Conservation (phyloP, 2,797 vertebrate genomes). For the Luscinia luscinia region DNA sequence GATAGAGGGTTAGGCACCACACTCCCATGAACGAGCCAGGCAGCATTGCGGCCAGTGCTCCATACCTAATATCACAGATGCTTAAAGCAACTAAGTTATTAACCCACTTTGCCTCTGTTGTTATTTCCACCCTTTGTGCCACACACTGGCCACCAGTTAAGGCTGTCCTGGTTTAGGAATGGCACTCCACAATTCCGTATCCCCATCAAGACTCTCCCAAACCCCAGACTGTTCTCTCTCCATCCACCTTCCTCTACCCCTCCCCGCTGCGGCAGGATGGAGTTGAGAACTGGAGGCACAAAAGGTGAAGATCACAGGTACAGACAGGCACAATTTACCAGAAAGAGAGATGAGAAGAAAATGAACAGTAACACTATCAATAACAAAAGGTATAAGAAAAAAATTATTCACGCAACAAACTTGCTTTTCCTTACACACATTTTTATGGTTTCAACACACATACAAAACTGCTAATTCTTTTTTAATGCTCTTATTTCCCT, state of each 20-base stretch:
- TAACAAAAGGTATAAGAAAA: not conserved
- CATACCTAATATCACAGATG: accelerated
- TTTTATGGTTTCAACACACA: constrained; percentile 9
- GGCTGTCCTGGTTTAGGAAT: not conserved
- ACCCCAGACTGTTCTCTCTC: not conserved
- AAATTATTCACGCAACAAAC: not conserved
- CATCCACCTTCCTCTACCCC: not conserved
- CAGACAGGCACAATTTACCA: not conserved
- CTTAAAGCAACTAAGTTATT: no score
- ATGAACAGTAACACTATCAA: not conserved
- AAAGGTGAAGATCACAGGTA: not conserved
- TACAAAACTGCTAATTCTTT: constrained; percentile 63
- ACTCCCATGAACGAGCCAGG: not conserved
- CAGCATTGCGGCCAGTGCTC: accelerated
- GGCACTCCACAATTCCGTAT: not conserved
- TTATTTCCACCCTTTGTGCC: not conserved
- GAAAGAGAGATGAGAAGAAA: not conserved
- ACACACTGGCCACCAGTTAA: not conserved
- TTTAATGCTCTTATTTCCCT: constrained; percentile 72
- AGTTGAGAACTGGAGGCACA: not conserved
- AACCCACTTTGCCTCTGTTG: not conserved
- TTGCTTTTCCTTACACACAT: not conserved
- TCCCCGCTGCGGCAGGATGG: accelerated
- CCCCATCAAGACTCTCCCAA: not conserved
- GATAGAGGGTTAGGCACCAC: not conserved